Evolutionary conservation across 1,140 invertebrate species (phyloP).

Genomic region (Pissodes strobi): DNA sequence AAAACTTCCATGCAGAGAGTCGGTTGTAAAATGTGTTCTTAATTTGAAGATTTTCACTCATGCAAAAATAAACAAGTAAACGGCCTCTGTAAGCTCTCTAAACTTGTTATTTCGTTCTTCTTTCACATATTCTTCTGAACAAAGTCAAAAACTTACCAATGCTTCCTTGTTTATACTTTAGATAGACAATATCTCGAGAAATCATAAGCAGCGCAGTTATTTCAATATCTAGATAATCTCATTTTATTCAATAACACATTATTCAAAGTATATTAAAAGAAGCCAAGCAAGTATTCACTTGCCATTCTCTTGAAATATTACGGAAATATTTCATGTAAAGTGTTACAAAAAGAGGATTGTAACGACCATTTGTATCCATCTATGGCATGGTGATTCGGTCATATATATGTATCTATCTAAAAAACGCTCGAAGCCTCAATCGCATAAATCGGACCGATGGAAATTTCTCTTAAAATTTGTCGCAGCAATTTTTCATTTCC

Average conservation of each 20-base stretch:
- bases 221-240: too few relatives aligned
- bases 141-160: neutral
- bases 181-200: neutral
- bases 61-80: too few relatives aligned
- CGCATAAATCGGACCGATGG: conserved; percentile 10
- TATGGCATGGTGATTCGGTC: conserved; percentile 17
- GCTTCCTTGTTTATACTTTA: neutral
- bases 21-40: too few relatives aligned
- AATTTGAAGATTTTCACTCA: too few relatives aligned
- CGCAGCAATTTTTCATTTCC: conserved; percentile 18
- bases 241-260: too few relatives aligned
- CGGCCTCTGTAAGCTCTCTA: too few relatives aligned
- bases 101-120: too few relatives aligned
- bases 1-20: too few relatives aligned
- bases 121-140: neutral
- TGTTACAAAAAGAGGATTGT: conserved; percentile 15
- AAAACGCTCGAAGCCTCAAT: conserved; percentile 15
- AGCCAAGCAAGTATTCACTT: neutral
- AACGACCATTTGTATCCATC: conserved; percentile 15
- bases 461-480: conserved; percentile 18
- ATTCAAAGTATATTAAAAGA: neutral
- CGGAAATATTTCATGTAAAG: conserved; percentile 14
- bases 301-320: conserved; percentile 4
- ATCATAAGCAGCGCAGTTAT: neutral
- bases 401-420: conserved; percentile 14